Percentiles rank a stretch among this genome's conserved stretches.
phyloP scores from a whole-genome alignment of 2,888 invertebrate species.

The Drosophila ustulata region DNA sequence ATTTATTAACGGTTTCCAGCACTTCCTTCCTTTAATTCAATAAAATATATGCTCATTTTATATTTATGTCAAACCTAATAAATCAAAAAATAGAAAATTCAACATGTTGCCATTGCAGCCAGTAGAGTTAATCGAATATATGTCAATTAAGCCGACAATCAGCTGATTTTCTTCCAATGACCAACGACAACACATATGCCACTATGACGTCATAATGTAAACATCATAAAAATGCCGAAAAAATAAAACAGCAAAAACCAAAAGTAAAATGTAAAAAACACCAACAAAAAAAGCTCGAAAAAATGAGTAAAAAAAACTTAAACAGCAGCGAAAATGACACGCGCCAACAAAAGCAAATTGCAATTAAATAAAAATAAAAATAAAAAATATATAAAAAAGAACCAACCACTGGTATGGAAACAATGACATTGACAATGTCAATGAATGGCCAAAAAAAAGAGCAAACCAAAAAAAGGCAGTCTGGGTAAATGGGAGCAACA shows the following conservation, averaged over 20 bases:
- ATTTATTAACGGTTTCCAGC: not conserved
- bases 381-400: conserved; percentile 32
- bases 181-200: conserved; percentile 49
- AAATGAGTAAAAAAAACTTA: conserved; percentile 49
- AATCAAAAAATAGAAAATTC: not conserved
- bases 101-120: not conserved
- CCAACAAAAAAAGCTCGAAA: conserved; percentile 29
- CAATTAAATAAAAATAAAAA: conserved; percentile 75
- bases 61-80: not conserved
- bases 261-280: conserved; percentile 18
- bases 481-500: conserved; percentile 30
- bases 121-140: conserved; percentile 59
- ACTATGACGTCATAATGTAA: conserved; percentile 78
- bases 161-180: conserved; percentile 69
- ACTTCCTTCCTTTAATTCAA: not conserved
- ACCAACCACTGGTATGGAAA: conserved; percentile 59
- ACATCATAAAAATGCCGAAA: conserved; percentile 75
- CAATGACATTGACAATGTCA: conserved; percentile 82
- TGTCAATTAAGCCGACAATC: conserved; percentile 66
- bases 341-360: conserved; percentile 65
- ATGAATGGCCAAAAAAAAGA: conserved; percentile 65
- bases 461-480: conserved; percentile 3
- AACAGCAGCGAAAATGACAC: conserved; percentile 67
- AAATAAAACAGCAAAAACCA: conserved; percentile 32
- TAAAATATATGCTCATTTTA: not conserved